Evolutionary conservation across 2,113 vertebrate species (phyloP).

Genomic region (Nyctereutes procyonoides): DNA sequence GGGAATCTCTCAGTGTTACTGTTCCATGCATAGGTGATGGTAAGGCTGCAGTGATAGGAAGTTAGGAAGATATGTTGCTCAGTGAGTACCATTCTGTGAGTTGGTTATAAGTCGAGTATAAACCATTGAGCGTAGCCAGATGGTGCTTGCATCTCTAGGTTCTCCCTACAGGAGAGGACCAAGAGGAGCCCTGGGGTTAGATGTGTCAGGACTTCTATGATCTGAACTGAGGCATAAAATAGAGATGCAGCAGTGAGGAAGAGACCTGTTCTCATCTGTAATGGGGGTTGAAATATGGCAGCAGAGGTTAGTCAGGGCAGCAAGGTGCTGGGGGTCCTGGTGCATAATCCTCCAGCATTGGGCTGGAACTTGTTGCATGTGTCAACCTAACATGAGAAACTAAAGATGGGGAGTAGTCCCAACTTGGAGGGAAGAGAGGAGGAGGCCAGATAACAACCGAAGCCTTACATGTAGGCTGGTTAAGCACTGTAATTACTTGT

Average conservation of each 20-base stretch:
- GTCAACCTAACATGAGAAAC: background rate
- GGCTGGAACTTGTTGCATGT: background rate
- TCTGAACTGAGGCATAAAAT: background rate
- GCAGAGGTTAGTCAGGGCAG: background rate
- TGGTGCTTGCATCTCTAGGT: background rate
- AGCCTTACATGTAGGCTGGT: conserved; percentile 44
- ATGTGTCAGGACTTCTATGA: background rate
- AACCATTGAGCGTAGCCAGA: background rate
- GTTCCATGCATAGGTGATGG: background rate
- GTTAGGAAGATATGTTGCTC: background rate
- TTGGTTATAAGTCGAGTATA: background rate
- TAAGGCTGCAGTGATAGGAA: background rate
- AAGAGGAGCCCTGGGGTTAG: background rate
- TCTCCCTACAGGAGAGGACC: accelerated
- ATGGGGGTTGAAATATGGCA: background rate
- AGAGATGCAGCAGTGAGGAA: background rate
- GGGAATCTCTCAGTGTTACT: background rate
- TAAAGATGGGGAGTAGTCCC: background rate
- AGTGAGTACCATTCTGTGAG: background rate
- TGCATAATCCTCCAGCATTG: background rate
- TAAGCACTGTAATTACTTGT: conserved; percentile 11
- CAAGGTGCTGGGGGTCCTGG: background rate
- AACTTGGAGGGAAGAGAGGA: background rate
- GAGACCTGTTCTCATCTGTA: background rate
- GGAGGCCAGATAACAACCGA: background rate